Base-by-base conservation (phyloP, 2,113 vertebrate species). In the Petroica traversi region DNA sequence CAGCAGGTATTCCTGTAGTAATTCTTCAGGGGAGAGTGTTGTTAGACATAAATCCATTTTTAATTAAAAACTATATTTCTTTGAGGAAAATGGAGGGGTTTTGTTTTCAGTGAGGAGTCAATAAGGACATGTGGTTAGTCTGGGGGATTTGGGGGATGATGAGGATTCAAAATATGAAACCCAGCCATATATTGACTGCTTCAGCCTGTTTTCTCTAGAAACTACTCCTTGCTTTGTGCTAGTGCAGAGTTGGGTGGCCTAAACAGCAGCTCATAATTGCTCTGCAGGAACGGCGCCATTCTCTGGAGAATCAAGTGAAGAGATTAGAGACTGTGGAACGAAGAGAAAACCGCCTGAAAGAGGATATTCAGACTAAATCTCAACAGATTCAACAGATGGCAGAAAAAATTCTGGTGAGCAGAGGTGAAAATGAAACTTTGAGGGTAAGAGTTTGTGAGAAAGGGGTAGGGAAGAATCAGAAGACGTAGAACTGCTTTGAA, bases 381-480 rank as follows among this genome's bases (percentile, higher is more conserved):
- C 99, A 99, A 95, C 99, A 99, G 98, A 99, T 99, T 94, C 99
- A 99, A 97, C 99, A 99, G 98, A 99, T 99, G 99, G 98, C 98
- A 80, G 99, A 99, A 97, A 99, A 99, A 98, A 99, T 99, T 97
- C 98, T 99, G 99, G 99, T 99, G 98, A 98, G 99, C 97, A 97
- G 96, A 96, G 88, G 83, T 58, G 41, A 74, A 96, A 96, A 95
- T 85, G 69, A 94, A 96, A 97, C 71, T 88, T 92, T 62, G 93
- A 93, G 96, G 68, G 68, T 77, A 91, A 95, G 96, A 92, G 91
- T 79, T 95, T 88, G 66, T 77, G 49, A 88, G 95, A 51, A 88
- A 55, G 31, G 74, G 48, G 4, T 77, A 80, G 93, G 92, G 95
- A 97, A 95, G 93, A 96, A 96, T 94, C 48, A 14, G 78, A 92